Percentiles rank a stretch among this genome's conserved stretches.
phyloP scores from a whole-genome alignment of 2,888 invertebrate species.

The Sicus ferrugineus region DNA sequence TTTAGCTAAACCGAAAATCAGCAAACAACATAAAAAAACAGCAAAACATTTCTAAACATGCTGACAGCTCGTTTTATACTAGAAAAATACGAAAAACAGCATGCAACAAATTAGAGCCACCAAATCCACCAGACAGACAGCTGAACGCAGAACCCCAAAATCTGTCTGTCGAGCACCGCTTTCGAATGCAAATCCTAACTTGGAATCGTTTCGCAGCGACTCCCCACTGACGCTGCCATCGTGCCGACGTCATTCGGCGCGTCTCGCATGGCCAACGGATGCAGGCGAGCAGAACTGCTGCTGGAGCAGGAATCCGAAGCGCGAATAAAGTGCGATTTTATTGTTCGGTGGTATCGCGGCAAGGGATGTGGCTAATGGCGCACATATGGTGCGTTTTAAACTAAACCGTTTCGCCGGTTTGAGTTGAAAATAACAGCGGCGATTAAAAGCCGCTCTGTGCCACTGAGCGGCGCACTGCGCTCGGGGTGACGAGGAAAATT shows the following conservation, averaged over 20 bases:
- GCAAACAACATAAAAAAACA: no score
- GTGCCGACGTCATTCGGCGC: not conserved
- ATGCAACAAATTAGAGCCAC: not conserved
- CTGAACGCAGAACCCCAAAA: no score
- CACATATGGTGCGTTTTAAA: conserved; percentile 27
- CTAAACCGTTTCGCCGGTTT: conserved; percentile 17
- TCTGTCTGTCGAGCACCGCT: conserved; percentile 8
- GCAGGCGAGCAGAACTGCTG: conserved; percentile 1
- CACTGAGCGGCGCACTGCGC: conserved; percentile 3
- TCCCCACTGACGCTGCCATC: no score
- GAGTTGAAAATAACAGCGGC: conserved; percentile 22
- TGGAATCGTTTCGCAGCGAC: conserved; percentile 1
- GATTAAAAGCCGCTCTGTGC: conserved; percentile 22
- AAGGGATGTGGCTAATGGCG: not conserved
- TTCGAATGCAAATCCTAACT: conserved; percentile 13
- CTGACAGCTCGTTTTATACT: conserved; percentile 9
- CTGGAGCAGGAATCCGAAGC: conserved; percentile 19
- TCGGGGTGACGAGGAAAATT: not conserved
- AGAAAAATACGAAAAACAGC: not conserved
- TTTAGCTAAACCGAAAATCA: no score
- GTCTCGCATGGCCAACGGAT: conserved; percentile 11
- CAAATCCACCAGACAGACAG: not conserved
- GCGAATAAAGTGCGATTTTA: conserved; percentile 24
- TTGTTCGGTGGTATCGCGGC: conserved; percentile 4
- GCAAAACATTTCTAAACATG: no score